Conservation (phyloP, 2,113 vertebrate genomes). For the Ploceus nigricollis region DNA sequence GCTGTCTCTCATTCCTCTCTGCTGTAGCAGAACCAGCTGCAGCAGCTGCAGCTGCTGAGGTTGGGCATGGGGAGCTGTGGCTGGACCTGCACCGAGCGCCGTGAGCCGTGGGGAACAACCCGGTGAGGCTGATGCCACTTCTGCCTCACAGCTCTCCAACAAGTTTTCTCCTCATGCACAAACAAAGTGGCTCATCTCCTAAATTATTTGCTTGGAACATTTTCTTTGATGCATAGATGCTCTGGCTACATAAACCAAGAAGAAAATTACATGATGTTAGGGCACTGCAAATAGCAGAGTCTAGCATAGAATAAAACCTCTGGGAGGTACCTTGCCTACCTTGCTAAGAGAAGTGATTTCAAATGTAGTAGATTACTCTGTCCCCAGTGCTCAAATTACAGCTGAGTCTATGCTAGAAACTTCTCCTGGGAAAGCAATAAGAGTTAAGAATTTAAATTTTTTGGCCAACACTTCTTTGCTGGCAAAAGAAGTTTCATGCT, state of each 20-base stretch:
- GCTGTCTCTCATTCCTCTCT: neutral
- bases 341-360: neutral
- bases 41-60: neutral
- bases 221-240: neutral
- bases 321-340: neutral
- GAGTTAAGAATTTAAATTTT: neutral
- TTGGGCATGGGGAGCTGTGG: neutral
- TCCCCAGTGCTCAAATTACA: neutral
- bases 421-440: neutral
- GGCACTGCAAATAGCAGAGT: neutral
- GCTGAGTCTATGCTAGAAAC: neutral
- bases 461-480: neutral
- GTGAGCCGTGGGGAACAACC: accelerated
- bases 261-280: neutral
- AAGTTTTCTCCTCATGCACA: neutral
- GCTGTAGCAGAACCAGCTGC: neutral
- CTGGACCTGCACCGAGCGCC: accelerated
- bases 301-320: neutral
- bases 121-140: neutral
- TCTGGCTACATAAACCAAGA: neutral
- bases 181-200: neutral
- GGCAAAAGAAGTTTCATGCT: neutral
- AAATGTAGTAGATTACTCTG: neutral
- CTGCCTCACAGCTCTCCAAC: neutral
- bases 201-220: neutral